Evolutionary conservation across 2,888 invertebrate genomes (phyloP), one percentile per base, ranked within the genome.

Genomic region (Archips crataeganus): DNA sequence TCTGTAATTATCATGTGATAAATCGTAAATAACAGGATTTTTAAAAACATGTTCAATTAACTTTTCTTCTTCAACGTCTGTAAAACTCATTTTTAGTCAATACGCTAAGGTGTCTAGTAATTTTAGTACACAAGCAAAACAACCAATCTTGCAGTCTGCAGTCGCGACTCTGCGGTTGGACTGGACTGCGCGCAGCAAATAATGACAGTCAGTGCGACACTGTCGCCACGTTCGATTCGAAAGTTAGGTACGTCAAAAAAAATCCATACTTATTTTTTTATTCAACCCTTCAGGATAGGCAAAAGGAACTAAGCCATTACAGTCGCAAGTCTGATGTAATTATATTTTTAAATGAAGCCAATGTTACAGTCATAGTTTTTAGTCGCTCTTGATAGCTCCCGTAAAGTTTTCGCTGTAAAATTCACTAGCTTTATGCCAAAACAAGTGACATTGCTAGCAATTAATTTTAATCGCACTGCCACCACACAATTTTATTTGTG

Each of bases 21-120:
- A 54, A 54, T 54, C 51, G 51, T 54, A 54, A 15, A 54, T 54
- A 23, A 54, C 15, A 54, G 51, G 51, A 23, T 54, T 54, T 9
- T 23, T 15, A 15, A 15, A 13, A 23, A 54, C 51, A 54, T 54
- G 51, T 15, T 23, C 9, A n/a, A 54, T 54, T 23, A 54, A 8
- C 51, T 54, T 15, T 8, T 54, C 51, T 15, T 54, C 51, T 23
- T 54, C 51, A 2, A 8, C 6, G 15, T 54, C 51, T 15, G 51
- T 54, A 9, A 54, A 54, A 54, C 51, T 54, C 51, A 54, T 54
- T 15, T 54, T 15, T 2, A 9, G 15, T 23, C 51, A 9, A 15
- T 51, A 15, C n/a, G n/a, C 15, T 9, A 51, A 15, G 15, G 15
- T n/a, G 13, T 51, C 2, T 9, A 9, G 8, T 8, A 49, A 49